A percentile compares a stretch with the other conserved stretches of the same genome.
Evolutionary conservation across 2,797 vertebrate species (phyloP).

Genomic region (Mionectes olivaceus): DNA sequence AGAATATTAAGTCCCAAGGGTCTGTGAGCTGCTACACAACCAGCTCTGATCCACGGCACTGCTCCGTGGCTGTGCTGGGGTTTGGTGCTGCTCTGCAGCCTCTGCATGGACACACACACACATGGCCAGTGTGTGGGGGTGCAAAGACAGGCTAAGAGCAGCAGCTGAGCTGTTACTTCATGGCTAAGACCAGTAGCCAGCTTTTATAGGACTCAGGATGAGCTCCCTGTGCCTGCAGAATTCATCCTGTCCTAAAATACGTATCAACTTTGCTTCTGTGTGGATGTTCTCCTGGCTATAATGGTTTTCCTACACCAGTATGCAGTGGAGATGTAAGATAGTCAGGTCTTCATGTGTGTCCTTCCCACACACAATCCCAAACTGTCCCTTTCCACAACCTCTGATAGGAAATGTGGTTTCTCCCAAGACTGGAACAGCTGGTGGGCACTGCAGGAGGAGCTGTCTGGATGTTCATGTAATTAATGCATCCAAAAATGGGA

Average conservation of each 20-base stretch:
- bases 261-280: neutral
- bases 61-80: rapidly evolving
- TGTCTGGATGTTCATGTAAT: neutral
- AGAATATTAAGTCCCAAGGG: neutral
- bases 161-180: neutral
- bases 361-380: neutral
- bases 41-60: rapidly evolving
- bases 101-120: neutral
- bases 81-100: too few relatives aligned
- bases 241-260: rapidly evolving
- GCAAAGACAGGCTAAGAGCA: neutral
- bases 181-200: neutral
- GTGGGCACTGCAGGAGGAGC: neutral
- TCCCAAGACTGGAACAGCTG: neutral
- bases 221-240: neutral
- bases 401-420: neutral
- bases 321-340: neutral
- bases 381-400: neutral
- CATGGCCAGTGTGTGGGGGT: rapidly evolving
- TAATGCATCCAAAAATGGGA: neutral
- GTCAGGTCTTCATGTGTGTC: neutral
- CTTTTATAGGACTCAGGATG: neutral
- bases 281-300: neutral
- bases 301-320: neutral
- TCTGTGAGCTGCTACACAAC: neutral